A percentile compares a stretch with the other conserved stretches of the same genome.
These are phyloP conservation scores for Phania funesta DNA, from an alignment of 2,888 invertebrate species.

Conservation along the genomic window DNA sequence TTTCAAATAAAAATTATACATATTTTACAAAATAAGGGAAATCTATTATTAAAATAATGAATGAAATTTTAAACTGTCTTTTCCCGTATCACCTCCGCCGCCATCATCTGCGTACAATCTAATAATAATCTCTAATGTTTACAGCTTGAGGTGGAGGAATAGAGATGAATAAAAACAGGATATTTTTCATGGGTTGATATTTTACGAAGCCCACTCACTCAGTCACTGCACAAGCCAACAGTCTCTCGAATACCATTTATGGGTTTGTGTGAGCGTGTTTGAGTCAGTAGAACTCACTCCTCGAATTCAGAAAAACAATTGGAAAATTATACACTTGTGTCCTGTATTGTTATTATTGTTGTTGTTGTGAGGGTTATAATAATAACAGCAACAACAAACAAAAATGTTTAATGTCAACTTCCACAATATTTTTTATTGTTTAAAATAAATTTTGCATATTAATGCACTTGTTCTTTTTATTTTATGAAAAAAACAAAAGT, in stretches of 20 bases:
- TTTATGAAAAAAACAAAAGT: slow-evolving; percentile 21
- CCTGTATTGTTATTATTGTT: slow-evolving; percentile 24
- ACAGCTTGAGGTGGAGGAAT: slow-evolving; percentile 41
- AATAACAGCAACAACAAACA: slow-evolving; percentile 44
- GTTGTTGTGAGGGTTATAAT: slow-evolving; percentile 56
- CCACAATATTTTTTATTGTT: slow-evolving; percentile 63
- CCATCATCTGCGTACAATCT: slow-evolving; percentile 61
- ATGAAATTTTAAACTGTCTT: slow-evolving; percentile 77
- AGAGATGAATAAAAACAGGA: slow-evolving; percentile 32
- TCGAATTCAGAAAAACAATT: slow-evolving; percentile 75
- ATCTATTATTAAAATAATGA: slow-evolving; percentile 79
- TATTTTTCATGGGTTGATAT: slow-evolving; percentile 7
- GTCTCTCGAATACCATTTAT: slow-evolving; percentile 59
- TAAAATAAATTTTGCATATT: slow-evolving; percentile 67
- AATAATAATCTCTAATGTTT: slow-evolving; percentile 59
- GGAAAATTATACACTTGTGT: slow-evolving; percentile 79
- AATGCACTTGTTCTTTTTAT: slow-evolving; percentile 66
- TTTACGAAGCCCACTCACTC: slow-evolving; percentile 25
- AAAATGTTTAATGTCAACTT: slow-evolving; percentile 65
- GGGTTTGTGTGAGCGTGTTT: not conserved
- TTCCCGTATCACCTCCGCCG: slow-evolving; percentile 68
- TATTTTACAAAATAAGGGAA: slow-evolving; percentile 66
- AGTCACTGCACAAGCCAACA: slow-evolving; percentile 11
- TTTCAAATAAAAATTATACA: slow-evolving; percentile 38
- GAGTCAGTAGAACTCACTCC: slow-evolving; percentile 18